Evolutionary conservation across 2,888 invertebrate species (phyloP).

Genomic region (Diarsia rubi): DNA sequence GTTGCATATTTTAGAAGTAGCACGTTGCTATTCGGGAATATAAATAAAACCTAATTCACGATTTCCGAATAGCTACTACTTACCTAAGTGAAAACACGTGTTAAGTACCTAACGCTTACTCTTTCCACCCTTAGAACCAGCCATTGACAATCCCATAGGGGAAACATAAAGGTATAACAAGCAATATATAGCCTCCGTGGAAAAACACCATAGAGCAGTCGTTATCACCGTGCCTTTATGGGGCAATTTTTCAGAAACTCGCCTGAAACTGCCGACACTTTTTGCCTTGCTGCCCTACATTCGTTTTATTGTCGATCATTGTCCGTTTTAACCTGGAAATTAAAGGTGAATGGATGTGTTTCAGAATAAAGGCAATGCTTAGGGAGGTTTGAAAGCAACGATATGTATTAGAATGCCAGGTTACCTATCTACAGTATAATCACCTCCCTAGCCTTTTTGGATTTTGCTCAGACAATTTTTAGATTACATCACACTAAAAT

Average conservation of each 20-base stretch:
- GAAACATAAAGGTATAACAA: conserved; percentile 46
- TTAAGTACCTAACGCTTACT: not conserved
- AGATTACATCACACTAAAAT: too few relatives aligned
- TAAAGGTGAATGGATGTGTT: conserved; percentile 12
- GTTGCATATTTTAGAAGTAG: too few relatives aligned
- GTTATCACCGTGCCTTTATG: conserved; percentile 62
- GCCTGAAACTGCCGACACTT: conserved; percentile 47
- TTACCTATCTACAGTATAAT: too few relatives aligned
- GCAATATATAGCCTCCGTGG: conserved; percentile 46
- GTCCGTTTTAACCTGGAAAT: conserved; percentile 32
- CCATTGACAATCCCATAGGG: conserved; percentile 25
- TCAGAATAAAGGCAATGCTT: not conserved
- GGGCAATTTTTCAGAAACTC: conserved; percentile 58
- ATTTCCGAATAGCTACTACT: too few relatives aligned
- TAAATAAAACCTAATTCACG: too few relatives aligned
- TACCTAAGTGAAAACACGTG: not conserved
- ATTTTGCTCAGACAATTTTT: too few relatives aligned
- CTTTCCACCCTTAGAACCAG: conserved; percentile 4
- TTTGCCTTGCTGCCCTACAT: conserved; percentile 42
- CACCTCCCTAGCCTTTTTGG: too few relatives aligned
- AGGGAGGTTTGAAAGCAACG: not conserved
- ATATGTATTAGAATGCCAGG: not conserved
- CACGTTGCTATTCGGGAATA: too few relatives aligned
- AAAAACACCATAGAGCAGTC: conserved; percentile 57
- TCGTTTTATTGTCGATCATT: conserved; percentile 47